Evolutionary conservation across 2,113 vertebrate genomes (phyloP).

Genomic region (Amblyopsis rosae): DNA sequence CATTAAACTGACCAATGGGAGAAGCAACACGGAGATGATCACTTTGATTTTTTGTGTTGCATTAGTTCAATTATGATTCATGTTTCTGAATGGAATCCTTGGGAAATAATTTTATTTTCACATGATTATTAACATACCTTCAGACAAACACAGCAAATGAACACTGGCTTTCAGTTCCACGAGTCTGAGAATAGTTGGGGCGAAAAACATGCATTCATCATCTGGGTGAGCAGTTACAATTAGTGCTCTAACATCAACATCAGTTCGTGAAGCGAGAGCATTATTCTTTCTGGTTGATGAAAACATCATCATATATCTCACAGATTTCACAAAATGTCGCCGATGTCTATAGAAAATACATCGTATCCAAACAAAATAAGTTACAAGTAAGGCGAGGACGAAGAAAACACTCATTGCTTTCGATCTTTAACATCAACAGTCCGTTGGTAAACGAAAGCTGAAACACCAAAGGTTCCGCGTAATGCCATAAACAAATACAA

Average conservation of each 20-base stretch:
- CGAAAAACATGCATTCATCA: conserved; percentile 97
- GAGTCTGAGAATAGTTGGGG: conserved; percentile 84
- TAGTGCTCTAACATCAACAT: conserved; percentile 61
- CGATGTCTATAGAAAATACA: conserved; percentile 51
- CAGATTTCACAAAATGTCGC: conserved; percentile 15
- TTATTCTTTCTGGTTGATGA: neutral
- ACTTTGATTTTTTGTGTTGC: neutral
- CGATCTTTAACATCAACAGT: conserved; percentile 57
- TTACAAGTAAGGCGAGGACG: conserved; percentile 33
- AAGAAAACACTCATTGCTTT: conserved; percentile 70
- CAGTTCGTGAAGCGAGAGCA: neutral
- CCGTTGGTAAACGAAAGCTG: conserved; percentile 59
- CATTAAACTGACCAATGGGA: too few species aligned
- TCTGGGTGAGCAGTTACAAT: conserved; percentile 93
- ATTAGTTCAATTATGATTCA: neutral
- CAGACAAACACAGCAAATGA: conserved; percentile 87
- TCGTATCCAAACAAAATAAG: conserved; percentile 60
- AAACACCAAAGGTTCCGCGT: conserved; percentile 56
- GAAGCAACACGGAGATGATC: too few species aligned
- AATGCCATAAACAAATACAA: neutral
- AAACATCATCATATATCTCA: conserved; percentile 22
- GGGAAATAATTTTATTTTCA: neutral
- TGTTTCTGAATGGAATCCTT: too few species aligned
- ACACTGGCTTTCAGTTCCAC: conserved; percentile 67
- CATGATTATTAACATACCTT: conserved; percentile 80